A percentile compares a stretch with the other conserved stretches of the same genome.
phyloP scores from a whole-genome alignment of 2,797 vertebrate genomes.

The Arctocebus calabarensis region DNA sequence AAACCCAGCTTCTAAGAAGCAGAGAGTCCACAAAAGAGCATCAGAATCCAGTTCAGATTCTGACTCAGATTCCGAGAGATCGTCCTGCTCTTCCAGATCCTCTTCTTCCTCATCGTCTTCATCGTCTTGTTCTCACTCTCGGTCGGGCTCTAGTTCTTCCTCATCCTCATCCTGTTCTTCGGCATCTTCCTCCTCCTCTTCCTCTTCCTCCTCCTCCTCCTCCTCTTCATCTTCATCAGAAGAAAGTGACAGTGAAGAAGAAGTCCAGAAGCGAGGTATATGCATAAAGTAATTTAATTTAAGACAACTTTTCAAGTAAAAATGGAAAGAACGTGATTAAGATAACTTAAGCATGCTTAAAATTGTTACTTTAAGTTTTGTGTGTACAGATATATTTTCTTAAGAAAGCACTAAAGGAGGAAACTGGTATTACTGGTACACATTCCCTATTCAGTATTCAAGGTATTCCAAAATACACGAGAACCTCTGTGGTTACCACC shows the following conservation, averaged over 20 bases:
- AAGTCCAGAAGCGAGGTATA: constrained; percentile 94
- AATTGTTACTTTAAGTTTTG: constrained; percentile 21
- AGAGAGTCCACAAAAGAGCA: constrained; percentile 92
- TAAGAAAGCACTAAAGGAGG: constrained; percentile 5
- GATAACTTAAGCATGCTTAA: constrained; percentile 45
- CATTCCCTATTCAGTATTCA: neutral
- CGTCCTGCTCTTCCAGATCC: constrained; percentile 96
- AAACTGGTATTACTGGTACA: neutral
- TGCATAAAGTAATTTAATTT: constrained; percentile 75
- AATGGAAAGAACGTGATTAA: constrained; percentile 5
- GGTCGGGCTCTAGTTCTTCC: constrained; percentile 94
- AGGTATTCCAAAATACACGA: neutral
- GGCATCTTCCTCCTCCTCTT: constrained; percentile 93
- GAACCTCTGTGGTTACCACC: too few relatives aligned
- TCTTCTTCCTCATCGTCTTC: constrained; percentile 93
- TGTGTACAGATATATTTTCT: neutral
- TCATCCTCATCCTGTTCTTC: constrained; percentile 95
- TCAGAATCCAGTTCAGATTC: constrained; percentile 92
- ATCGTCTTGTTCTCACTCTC: constrained; percentile 94
- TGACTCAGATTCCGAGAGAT: constrained; percentile 94
- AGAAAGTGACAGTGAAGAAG: constrained; percentile 94
- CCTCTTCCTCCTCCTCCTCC: constrained; percentile 95
- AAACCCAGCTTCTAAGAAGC: constrained; percentile 95
- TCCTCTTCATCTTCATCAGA: constrained; percentile 94
- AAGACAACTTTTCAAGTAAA: constrained; percentile 39